Base-by-base conservation (phyloP, 2,113 vertebrate genomes). In the Apistogramma diplotaenia region DNA sequence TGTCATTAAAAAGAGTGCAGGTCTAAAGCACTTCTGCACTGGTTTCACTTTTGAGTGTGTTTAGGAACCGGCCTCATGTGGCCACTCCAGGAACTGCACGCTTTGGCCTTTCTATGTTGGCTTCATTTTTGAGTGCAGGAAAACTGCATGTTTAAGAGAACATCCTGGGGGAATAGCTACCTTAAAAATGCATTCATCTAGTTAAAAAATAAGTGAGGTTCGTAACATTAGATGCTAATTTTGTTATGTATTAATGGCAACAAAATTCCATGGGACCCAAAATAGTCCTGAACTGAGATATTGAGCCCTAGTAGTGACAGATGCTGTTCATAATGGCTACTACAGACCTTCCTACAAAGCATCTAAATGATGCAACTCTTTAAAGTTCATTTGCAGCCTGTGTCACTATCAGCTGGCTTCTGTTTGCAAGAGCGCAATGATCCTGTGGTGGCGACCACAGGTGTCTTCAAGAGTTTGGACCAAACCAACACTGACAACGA, bases 401-500 rank as follows among this genome's bases (percentile, higher is more conserved):
- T 49, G 43, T 57, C 49, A 59, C 58, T 43, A 55, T 82, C 59
- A 74, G 51, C 23, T 83, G 57, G 12, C 31, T 73, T 76, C 56
- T 62, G 25, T 75, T 60, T 40, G 21, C 2, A 6, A 10, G 23
- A 21, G 58, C n/a, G 58, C 21, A 23, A 59, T 51, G 75, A 75
- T 67, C 43, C 80, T 80, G 71, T 49, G 55, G 89, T 81, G 75
- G 43, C 77, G 81, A 92, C 84, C 89, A 80, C 87, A 83, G 74
- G 88, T 90, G 72, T 19, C 75, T 78, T 27, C 59, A 75, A 23
- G 60, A 49, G 19, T 25, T 25, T 15, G 21, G 82, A 83, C 59
- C 61, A 89, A 78, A 85, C 71, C 76, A 78, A 51, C 51, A 19
- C 65, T 56, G 61, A 76, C 56, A 74, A 78, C 3, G 3, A 83